Evolutionary conservation across 2,888 invertebrate species (phyloP).

Genomic region (Subacronicta megacephala): DNA sequence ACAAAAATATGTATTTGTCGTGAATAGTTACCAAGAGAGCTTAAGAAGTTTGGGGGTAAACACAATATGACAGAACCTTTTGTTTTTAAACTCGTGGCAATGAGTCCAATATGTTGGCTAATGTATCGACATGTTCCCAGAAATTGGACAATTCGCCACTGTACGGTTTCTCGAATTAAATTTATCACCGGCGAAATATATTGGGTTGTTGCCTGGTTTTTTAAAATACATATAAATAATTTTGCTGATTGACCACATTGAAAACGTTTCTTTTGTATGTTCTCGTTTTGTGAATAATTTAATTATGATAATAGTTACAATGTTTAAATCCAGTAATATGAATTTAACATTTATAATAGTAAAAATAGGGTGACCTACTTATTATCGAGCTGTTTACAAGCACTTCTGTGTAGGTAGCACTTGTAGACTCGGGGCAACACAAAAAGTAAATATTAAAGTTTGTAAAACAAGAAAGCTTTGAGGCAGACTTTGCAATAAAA

Average conservation of each 20-base stretch:
- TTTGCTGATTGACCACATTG: slow-evolving; percentile 3
- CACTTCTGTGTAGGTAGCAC: too few relatives aligned
- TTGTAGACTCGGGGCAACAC: too few relatives aligned
- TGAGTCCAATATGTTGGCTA: slow-evolving; percentile 27
- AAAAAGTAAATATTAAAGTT: too few relatives aligned
- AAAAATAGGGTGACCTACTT: slow-evolving; percentile 14
- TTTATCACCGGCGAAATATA: slow-evolving; percentile 32
- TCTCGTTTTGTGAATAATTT: slow-evolving; percentile 20
- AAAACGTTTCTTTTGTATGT: slow-evolving; percentile 24
- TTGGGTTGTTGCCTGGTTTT: slow-evolving; percentile 18
- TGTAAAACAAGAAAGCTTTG: too few relatives aligned
- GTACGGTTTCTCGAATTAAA: slow-evolving; percentile 21
- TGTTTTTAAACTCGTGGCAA: slow-evolving; percentile 20
- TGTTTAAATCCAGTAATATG: slow-evolving; percentile 15
- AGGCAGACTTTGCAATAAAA: too few relatives aligned
- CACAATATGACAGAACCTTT: slow-evolving; percentile 9
- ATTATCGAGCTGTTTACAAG: too few relatives aligned
- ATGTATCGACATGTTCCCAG: slow-evolving; percentile 46
- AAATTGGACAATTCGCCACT: slow-evolving; percentile 38
- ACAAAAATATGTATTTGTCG: slow-evolving; percentile 28
- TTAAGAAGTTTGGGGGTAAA: slow-evolving; percentile 4
- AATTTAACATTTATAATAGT: slow-evolving; percentile 17
- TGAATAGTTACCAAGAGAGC: slow-evolving; percentile 19
- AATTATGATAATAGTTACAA: slow-evolving; percentile 27
- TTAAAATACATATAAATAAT: slow-evolving; percentile 29